Percentiles rank a stretch among this genome's conserved stretches.
Evolutionary conservation across 2,113 vertebrate species (phyloP).

Genomic region (Panthera tigris): DNA sequence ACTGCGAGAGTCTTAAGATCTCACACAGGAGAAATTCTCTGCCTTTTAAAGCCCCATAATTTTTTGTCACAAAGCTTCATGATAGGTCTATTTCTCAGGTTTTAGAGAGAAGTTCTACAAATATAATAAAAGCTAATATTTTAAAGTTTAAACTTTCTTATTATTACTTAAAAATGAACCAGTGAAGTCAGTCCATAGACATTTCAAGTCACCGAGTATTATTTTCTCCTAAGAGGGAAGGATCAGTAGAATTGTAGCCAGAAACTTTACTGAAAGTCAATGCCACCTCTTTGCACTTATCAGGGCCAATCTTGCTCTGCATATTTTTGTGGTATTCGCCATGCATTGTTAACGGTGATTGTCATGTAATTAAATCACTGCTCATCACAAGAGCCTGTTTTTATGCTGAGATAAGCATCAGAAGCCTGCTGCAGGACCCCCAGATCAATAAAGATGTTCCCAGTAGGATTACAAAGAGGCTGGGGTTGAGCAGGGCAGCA

Average conservation of each 20-base stretch:
- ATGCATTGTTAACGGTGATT: slow-evolving; percentile 96
- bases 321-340: slow-evolving; percentile 89
- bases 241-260: background rate
- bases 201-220: background rate
- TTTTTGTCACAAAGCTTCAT: background rate
- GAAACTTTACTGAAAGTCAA: slow-evolving; percentile 85
- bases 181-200: background rate
- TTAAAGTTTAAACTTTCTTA: background rate
- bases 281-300: slow-evolving; percentile 91
- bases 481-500: slow-evolving; percentile 90
- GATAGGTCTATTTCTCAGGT: background rate
- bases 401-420: slow-evolving; percentile 95
- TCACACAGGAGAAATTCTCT: background rate
- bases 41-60: background rate
- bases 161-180: background rate
- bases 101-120: background rate
- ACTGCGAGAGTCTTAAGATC: background rate
- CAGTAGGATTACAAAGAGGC: slow-evolving; percentile 93
- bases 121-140: background rate
- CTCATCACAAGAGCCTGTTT: slow-evolving; percentile 93
- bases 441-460: slow-evolving; percentile 97
- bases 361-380: slow-evolving; percentile 98
- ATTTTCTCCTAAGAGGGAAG: background rate
- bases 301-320: slow-evolving; percentile 91
- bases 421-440: slow-evolving; percentile 89